These are phyloP conservation scores for Sipha flava DNA, from an alignment of 1,140 invertebrate genomes.

Conservation along the genomic window DNA sequence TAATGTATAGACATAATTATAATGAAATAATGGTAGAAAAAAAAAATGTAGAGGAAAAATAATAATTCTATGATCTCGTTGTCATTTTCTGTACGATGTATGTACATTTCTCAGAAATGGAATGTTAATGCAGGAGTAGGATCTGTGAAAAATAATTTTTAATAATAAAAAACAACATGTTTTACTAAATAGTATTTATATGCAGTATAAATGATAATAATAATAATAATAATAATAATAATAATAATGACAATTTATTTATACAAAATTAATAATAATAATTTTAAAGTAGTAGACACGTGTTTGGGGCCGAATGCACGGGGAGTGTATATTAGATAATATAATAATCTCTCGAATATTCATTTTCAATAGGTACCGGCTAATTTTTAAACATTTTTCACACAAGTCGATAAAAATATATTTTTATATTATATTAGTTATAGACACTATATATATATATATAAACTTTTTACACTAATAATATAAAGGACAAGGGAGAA, in stretches of 20 bases:
- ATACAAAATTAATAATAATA: neutral
- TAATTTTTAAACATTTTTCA: neutral
- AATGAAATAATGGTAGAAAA: too few relatives aligned
- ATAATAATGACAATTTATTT: neutral
- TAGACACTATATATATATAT: too few relatives aligned
- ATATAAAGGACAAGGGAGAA: neutral
- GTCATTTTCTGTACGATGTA: too few relatives aligned
- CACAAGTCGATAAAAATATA: neutral
- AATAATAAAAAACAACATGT: neutral
- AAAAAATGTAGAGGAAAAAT: too few relatives aligned
- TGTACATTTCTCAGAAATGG: too few relatives aligned
- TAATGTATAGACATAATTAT: too few relatives aligned
- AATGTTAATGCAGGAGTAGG: neutral
- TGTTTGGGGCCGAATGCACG: neutral
- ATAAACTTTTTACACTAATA: neutral
- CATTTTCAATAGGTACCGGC: neutral
- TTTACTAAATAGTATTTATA: conserved; percentile 17
- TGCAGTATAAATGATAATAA: conserved; percentile 1
- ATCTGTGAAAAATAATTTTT: neutral
- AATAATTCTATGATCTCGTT: too few relatives aligned
- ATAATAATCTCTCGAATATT: neutral
- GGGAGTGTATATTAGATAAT: neutral
- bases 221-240: neutral
- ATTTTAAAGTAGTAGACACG: neutral
- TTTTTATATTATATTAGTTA: neutral